Evolutionary conservation across 1,140 invertebrate genomes (phyloP).

Genomic region (Mesaphorura yosii): DNA sequence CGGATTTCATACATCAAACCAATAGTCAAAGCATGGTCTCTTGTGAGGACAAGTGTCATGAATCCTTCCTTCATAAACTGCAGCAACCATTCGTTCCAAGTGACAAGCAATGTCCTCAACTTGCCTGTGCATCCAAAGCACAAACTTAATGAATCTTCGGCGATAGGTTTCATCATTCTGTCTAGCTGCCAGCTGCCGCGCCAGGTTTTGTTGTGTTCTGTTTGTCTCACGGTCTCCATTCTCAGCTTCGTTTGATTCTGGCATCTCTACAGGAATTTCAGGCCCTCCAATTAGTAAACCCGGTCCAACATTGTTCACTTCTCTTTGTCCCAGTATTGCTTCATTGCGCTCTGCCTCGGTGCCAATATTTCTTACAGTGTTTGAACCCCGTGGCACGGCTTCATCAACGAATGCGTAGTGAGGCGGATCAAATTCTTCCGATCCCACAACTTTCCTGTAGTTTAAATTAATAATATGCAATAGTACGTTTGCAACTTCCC

Average conservation of each 20-base stretch:
- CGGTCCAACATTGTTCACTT: constrained; percentile 8
- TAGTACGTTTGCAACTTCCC: too few relatives aligned
- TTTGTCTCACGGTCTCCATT: too few relatives aligned
- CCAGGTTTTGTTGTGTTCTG: constrained; percentile 8
- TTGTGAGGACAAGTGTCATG: constrained; percentile 29
- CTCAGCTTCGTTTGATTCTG: constrained; percentile 3
- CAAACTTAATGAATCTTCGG: constrained; percentile 27
- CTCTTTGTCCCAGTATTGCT: constrained; percentile 6
- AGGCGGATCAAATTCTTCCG: constrained; percentile 23
- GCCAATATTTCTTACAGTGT: too few relatives aligned
- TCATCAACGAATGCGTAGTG: too few relatives aligned
- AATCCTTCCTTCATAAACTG: constrained; percentile 23
- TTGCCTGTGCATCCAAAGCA: constrained; percentile 28
- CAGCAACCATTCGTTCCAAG: constrained; percentile 28
- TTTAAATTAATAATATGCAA: too few relatives aligned
- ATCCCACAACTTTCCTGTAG: constrained; percentile 26
- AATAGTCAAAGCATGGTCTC: constrained; percentile 29
- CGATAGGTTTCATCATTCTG: constrained; percentile 24
- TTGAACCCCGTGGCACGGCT: too few relatives aligned
- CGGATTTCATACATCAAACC: constrained; percentile 17
- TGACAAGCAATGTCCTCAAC: constrained; percentile 31
- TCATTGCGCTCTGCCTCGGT: constrained; percentile 5
- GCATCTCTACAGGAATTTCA: background rate
- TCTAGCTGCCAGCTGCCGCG: constrained; percentile 5
- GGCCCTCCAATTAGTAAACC: constrained; percentile 6